Percentiles rank a stretch among this genome's conserved stretches.
These are phyloP conservation scores for Vulpes ferrilata DNA, from an alignment of 2,113 vertebrate genomes.

Conservation along the genomic window DNA sequence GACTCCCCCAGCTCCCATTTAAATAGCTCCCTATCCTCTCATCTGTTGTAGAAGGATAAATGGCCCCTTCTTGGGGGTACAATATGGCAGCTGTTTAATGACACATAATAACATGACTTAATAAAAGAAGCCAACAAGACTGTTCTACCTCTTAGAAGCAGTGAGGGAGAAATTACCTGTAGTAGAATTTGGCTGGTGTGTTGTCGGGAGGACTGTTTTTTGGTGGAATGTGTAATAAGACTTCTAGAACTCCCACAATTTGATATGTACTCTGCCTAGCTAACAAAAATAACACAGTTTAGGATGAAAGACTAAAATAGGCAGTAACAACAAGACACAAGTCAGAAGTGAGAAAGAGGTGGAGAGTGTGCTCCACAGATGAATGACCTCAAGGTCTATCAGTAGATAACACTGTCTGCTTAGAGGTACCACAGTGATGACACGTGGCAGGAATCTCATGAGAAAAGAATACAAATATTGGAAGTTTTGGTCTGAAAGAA, in stretches of 20 bases:
- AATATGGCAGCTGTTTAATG: slow-evolving; percentile 8
- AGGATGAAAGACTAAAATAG: not conserved
- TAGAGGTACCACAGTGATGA: not conserved
- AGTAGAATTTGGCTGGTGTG: not conserved
- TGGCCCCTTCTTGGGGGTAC: not conserved
- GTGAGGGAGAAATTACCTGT: not conserved
- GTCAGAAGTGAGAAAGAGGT: not conserved
- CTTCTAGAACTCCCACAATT: not conserved
- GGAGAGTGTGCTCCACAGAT: not conserved
- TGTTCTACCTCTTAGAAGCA: not conserved
- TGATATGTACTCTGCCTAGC: not conserved
- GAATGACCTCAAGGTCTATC: not conserved
- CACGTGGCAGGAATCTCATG: not conserved
- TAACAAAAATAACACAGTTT: not conserved
- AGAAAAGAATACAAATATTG: not conserved
- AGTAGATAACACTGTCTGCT: not conserved
- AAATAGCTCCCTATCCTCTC: not conserved
- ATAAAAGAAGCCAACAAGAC: not conserved
- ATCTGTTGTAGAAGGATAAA: not conserved
- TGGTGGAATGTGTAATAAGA: not conserved
- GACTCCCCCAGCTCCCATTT: not conserved
- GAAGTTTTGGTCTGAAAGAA: slow-evolving; percentile 13
- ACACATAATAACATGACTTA: not conserved
- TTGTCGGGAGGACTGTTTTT: not conserved
- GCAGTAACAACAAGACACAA: not conserved